Conservation (phyloP, 92 coral and sea anemone species). For the Zoanthus sansibaricus region DNA sequence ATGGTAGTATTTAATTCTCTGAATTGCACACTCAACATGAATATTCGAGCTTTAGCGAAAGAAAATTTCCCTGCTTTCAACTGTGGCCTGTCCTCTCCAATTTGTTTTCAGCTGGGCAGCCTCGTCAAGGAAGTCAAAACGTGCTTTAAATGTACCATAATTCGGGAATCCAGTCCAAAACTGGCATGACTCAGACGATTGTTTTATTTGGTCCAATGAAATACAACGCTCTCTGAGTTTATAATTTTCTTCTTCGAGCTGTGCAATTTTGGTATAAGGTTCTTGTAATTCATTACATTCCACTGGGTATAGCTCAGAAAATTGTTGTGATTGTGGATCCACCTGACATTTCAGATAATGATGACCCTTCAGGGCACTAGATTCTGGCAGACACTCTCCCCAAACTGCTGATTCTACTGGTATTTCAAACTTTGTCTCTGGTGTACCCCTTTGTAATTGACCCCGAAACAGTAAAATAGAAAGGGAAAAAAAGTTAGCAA, state of each 20-base stretch:
- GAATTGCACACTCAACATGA: constrained; percentile 24
- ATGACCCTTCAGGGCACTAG: constrained; percentile 46
- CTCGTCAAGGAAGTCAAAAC: constrained; percentile 45
- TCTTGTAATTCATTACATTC: background rate
- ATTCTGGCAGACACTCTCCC: constrained; percentile 29
- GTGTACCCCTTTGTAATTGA: too few relatives aligned
- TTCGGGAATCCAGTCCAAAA: constrained; percentile 8
- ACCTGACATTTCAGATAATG: constrained; percentile 39
- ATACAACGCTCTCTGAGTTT: background rate
- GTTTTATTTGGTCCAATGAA: constrained; percentile 49
- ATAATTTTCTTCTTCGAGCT: constrained; percentile 31
- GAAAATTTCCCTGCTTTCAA: constrained; percentile 9
- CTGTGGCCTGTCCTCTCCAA: constrained; percentile 53
- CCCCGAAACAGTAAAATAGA: too few relatives aligned
- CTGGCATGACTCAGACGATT: constrained; percentile 34
- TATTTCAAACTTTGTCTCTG: too few relatives aligned
- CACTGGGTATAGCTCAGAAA: constrained; percentile 7
- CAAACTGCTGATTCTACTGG: background rate
- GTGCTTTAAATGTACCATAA: constrained; percentile 52
- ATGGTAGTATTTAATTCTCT: constrained; percentile 40
- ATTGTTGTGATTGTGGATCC: constrained; percentile 11
- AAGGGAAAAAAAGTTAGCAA: too few relatives aligned
- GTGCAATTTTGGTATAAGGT: constrained; percentile 6
- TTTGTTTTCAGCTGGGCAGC: constrained; percentile 46
- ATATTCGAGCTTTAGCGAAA: constrained; percentile 65